Base-by-base conservation (phyloP, 2,797 vertebrate genomes). In the Cyprinodon diabolis region DNA sequence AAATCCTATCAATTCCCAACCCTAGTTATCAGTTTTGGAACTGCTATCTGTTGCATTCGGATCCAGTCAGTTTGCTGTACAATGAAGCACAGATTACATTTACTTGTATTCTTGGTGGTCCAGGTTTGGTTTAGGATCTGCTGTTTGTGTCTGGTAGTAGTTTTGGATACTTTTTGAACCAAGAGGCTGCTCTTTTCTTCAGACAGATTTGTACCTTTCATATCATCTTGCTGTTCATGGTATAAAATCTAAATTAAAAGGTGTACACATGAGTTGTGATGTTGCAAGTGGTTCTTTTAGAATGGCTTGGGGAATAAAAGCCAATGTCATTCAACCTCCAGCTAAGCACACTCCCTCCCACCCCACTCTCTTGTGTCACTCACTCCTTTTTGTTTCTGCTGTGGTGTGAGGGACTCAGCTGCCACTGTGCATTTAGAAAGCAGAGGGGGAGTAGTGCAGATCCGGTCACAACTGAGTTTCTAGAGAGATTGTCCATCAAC, bases 351-450 rank as follows among this genome's bases (percentile, higher is more conserved):
- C 52, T 8, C 74, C 68, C 49, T 75, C 83, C 85, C 81, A 83
- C 82, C 81, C 80, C 83, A 48, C 78, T 77, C 66, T 85, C 70
- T 69, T 48, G 75, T 89, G 80, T 86, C 84, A 78, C 79, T 91
- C 19, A 77, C 80, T 86, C 71, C 30, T 76, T 77, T 45, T 81
- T 84, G 74, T 82, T 78, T 72, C 72, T 81, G 80, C 78, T 79
- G 69, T 68, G 77, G 80, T 51, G 68, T 75, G 79, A 88, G 69
- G 80, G 72, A 82, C 71, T 71, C 77, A 74, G 86, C 81, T 80
- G 81, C 74, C 71, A 68, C 71, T 21, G 66, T 48, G 71, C 79
- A 77, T 71, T 48, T 17, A 35, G 23, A 57, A 69, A 84, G 51
- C 76, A 23, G 68, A 45, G 58, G 48, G 79, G 68, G 81, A 63